Evolutionary conservation across 37 sponge, comb jelly and placozoan species (phyloP), one percentile per base, ranked within the genome.

Genomic region (Bolinopsis microptera): DNA sequence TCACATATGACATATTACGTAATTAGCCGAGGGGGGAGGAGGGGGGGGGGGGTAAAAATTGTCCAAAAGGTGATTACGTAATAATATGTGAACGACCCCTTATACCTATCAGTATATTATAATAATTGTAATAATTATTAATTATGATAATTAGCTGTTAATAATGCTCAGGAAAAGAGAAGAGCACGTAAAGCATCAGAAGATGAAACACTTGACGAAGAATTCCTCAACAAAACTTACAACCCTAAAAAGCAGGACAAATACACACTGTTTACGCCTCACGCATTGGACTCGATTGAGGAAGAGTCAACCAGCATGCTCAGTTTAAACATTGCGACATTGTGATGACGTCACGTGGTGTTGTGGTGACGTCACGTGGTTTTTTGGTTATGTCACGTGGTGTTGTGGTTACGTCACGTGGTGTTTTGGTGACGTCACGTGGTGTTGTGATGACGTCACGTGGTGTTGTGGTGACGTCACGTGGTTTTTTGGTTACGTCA

Each of bases 181-280:
- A 1, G 80, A 77, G 33, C 27, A 35, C 80, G 80, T 36, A 77
- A 77, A 36, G 13, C 80, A 27, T 77, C 80, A 36, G 80, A 77
- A 16, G 80, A 77, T 36, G 33, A 32, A 28, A 77, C 33, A 32
- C 80, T 77, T 2, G 80, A 77, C 80, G 80, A 77, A 32, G 80
- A 77, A 35, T 77, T 77, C 80, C 80, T 77, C 21, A 77, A 32
- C 33, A 77, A 77, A 35, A 77, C 80, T 18, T 77, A 77, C 37
- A 77, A 77, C 80, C 80, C 80, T 3, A 16, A 9, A 0, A 77
- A 77, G 35, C 80, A 77, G 36, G 80, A 77, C 37, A 77, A 77
- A 35, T 77, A 32, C 80, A 77, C 80, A 34, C 80, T 32, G 21
- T 77, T 77, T 32, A 77, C 80, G 27, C 80, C 80, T 35, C 27